Percentiles rank a stretch among this genome's conserved stretches.
Evolutionary conservation across 2,797 vertebrate species (phyloP).

Genomic region (Distichodus sexfasciatus): DNA sequence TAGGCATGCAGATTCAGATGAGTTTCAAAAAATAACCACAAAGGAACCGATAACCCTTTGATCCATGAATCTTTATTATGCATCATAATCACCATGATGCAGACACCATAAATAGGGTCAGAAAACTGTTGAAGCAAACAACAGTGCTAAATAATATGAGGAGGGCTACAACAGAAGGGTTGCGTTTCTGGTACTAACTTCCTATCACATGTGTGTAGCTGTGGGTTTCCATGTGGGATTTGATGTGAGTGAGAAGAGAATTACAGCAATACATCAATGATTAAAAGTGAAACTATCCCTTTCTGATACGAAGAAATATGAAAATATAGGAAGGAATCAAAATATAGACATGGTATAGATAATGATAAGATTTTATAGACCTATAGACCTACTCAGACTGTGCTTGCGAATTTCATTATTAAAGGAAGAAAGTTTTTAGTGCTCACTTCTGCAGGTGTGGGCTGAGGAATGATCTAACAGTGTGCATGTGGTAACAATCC

Average conservation of each 20-base stretch:
- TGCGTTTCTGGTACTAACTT: too few species aligned
- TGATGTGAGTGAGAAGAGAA: too few species aligned
- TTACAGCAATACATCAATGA: too few species aligned
- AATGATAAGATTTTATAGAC: not conserved
- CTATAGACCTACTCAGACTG: not conserved
- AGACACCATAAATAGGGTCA: not conserved
- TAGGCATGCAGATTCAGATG: not conserved
- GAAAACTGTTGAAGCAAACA: too few species aligned
- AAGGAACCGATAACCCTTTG: not conserved
- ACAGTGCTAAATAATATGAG: too few species aligned
- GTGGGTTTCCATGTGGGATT: too few species aligned
- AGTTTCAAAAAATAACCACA: not conserved
- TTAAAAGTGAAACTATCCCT: too few species aligned
- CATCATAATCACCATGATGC: not conserved
- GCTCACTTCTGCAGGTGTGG: conserved; percentile 21
- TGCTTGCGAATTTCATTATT: conserved; percentile 2
- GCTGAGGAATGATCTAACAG: conserved; percentile 29
- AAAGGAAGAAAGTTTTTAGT: conserved; percentile 14
- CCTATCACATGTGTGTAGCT: too few species aligned
- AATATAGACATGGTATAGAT: too few species aligned
- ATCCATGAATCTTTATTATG: not conserved
- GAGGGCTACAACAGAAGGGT: too few species aligned
- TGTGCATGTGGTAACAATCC: conserved; percentile 65
- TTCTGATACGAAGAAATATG: too few species aligned
- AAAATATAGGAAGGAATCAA: too few species aligned